phyloP scores from a whole-genome alignment of 2,113 vertebrate species.

The Misgurnus anguillicaudatus region DNA sequence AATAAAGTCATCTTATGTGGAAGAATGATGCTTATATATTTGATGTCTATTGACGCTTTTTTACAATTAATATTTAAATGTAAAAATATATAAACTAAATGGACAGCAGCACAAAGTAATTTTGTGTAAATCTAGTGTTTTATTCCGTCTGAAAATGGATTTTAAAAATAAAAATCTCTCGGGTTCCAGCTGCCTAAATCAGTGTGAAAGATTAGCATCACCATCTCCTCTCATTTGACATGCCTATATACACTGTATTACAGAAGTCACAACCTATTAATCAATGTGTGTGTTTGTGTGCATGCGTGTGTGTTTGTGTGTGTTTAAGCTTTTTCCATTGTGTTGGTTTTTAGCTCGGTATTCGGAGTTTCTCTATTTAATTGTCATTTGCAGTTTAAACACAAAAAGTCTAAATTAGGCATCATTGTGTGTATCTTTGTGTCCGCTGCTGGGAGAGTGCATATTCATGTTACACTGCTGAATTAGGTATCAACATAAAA shows the following conservation, averaged over 20 bases:
- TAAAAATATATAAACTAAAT: background rate
- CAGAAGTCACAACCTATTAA: constrained; percentile 81
- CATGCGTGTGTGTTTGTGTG: background rate
- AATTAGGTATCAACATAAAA: constrained; percentile 8
- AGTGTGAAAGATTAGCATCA: constrained; percentile 74
- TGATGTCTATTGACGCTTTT: background rate
- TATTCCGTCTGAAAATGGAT: background rate
- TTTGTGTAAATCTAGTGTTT: background rate
- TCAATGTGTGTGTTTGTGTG: constrained; percentile 57
- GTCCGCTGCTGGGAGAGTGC: background rate
- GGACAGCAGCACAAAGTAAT: background rate
- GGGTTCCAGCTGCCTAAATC: constrained; percentile 58
- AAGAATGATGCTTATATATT: background rate
- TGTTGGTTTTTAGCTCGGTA: constrained; percentile 2
- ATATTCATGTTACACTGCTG: background rate
- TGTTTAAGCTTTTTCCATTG: background rate
- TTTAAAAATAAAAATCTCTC: constrained; percentile 29
- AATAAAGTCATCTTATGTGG: background rate
- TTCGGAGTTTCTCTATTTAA: constrained; percentile 27
- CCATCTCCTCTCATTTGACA: constrained; percentile 75
- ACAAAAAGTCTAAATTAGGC: constrained; percentile 10
- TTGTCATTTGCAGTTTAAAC: constrained; percentile 18
- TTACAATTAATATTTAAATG: too few relatives aligned
- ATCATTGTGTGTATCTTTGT: constrained; percentile 1
- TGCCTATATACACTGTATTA: constrained; percentile 74